These are phyloP conservation scores for Zelleria hepariella DNA, from an alignment of 2,888 invertebrate species.

Conservation along the genomic window DNA sequence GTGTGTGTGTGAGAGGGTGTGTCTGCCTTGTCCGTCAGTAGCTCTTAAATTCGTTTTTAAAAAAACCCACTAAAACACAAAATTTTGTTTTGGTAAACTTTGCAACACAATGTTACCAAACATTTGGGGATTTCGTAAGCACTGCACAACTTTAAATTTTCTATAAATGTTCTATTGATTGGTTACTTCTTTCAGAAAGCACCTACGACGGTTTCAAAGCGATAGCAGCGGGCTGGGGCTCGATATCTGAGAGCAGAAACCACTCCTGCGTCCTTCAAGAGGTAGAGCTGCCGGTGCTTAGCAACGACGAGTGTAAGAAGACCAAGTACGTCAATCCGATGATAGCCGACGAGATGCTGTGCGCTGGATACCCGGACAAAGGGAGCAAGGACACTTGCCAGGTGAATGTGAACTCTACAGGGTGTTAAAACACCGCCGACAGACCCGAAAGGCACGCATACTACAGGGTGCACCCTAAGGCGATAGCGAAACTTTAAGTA, in stretches of 20 bases:
- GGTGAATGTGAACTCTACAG: conserved; percentile 59
- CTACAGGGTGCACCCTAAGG: too few relatives aligned
- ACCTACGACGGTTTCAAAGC: conserved; percentile 76
- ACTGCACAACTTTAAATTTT: too few relatives aligned
- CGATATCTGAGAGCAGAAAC: conserved; percentile 84
- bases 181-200: conserved; percentile 29
- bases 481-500: too few relatives aligned
- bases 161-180: too few relatives aligned
- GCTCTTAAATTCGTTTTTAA: too few relatives aligned
- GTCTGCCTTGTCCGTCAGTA: too few relatives aligned
- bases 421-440: not conserved
- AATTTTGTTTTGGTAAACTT: too few relatives aligned
- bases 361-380: conserved; percentile 80
- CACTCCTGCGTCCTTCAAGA: conserved; percentile 86
- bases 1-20: too few relatives aligned
- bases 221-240: conserved; percentile 90
- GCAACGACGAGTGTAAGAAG: conserved; percentile 78
- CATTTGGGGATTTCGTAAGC: too few relatives aligned
- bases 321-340: conserved; percentile 81
- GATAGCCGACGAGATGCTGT: conserved; percentile 91
- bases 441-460: too few relatives aligned
- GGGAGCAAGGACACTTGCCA: conserved; percentile 87
- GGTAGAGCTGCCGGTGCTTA: conserved; percentile 79
- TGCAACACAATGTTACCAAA: too few relatives aligned
- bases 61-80: too few relatives aligned